Base-by-base conservation (phyloP, 2,113 vertebrate genomes). In the Propithecus coquereli region DNA sequence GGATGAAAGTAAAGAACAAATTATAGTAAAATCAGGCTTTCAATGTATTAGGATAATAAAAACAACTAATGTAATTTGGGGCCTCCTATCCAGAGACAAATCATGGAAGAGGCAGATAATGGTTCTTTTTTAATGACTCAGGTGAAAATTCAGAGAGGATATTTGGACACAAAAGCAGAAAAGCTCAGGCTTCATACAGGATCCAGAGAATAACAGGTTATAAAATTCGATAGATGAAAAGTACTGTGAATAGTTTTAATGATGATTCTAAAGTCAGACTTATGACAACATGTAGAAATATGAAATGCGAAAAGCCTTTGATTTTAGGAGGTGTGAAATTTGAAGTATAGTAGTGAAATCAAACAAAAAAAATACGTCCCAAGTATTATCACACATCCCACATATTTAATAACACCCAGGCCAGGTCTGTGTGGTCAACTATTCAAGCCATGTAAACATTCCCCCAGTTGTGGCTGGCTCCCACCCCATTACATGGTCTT, bases 1-100 rank as follows among this genome's bases (percentile, higher is more conserved):
- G 23, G 34, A 90, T 96, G 47, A 90, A 94, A 74, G 40, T 93
- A 40, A 81, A 92, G 74, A 95, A 76, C 12, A 95, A 91, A 97
- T 94, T 95, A 73, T 16, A 88, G 71, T 82, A 73, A 77, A 97
- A 92, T 76, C 70, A 85, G 66, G 13, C 59, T 94, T 80, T 80
- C 70, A 65, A 3, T 91, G 45, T 94, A 43, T 90, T 94, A 61
- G 40, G 70, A 81, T 90, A 85, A 90, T 81, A 83, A 96, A 95
- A 94, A 70, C 79, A 96, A 74, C 84, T 54, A 81, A 73, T 92
- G 25, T 27, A 73, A 73, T 92, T 73, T 77, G 85, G 43, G 70
- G 50, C 70, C 70, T 94, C 40, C 87, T 84, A 70, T 22, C 79
- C 40, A 57, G 54, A 92, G 57, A 94, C 80, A 91, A 79, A 86